Conservation (phyloP, 2,888 invertebrate species). For the Synergus itoensis region DNA sequence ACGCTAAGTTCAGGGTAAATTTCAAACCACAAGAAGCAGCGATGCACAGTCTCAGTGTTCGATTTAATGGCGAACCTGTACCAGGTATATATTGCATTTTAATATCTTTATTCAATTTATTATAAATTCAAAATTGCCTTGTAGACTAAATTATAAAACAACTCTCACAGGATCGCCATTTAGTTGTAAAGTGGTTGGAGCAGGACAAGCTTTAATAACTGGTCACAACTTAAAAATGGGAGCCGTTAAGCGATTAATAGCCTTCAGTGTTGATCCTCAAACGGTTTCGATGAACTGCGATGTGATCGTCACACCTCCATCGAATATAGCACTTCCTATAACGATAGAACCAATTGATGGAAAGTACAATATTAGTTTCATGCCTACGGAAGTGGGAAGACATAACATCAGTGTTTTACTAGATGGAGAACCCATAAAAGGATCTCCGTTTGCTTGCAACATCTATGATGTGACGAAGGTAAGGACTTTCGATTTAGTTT, state of each 20-base stretch:
- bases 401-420: conserved; percentile 91
- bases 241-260: conserved; percentile 83
- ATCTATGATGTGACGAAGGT: conserved; percentile 95
- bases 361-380: conserved; percentile 88
- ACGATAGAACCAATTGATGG: conserved; percentile 83
- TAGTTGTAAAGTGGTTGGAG: conserved; percentile 89
- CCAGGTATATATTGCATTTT: conserved; percentile 77
- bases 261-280: conserved; percentile 81
- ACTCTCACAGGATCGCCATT: conserved; percentile 91
- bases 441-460: conserved; percentile 96
- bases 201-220: conserved; percentile 82
- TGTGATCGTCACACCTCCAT: conserved; percentile 87
- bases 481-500: conserved; percentile 51
- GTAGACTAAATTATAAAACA: neutral
- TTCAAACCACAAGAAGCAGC: conserved; percentile 98
- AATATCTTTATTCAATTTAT: conserved; percentile 27
- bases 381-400: conserved; percentile 92
- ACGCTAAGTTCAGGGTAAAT: conserved; percentile 95
- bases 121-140: neutral
- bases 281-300: conserved; percentile 71
- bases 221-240: conserved; percentile 86
- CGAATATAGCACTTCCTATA: conserved; percentile 88
- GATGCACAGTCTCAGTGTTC: conserved; percentile 93
- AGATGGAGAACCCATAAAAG: conserved; percentile 91
- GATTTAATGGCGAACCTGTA: conserved; percentile 85